Percentiles rank a stretch among this genome's conserved stretches.
phyloP scores from a whole-genome alignment of 2,797 vertebrate genomes.

The Buceros bicornis region DNA sequence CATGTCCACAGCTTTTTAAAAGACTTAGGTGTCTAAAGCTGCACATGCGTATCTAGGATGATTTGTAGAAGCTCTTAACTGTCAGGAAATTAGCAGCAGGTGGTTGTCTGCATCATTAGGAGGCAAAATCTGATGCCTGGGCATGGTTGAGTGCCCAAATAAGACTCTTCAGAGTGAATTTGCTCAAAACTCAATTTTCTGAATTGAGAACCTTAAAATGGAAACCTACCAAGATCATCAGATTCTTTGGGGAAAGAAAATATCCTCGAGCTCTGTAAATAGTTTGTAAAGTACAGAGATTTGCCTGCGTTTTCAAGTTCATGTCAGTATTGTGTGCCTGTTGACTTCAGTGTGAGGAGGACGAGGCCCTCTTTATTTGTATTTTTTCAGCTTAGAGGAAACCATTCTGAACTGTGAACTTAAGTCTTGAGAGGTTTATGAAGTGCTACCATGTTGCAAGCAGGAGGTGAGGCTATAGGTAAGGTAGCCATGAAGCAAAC shows the following conservation, averaged over 20 bases:
- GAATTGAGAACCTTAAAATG: neutral
- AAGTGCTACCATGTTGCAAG: neutral
- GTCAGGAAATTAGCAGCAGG: neutral
- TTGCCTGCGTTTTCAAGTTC: neutral
- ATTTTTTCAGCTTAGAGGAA: neutral
- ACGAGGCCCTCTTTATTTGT: neutral
- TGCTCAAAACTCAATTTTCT: neutral
- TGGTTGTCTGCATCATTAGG: neutral
- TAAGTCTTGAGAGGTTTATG: neutral
- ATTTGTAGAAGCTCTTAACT: neutral
- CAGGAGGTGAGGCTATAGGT: neutral
- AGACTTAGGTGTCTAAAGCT: neutral
- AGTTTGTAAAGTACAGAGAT: neutral
- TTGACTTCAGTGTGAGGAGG: neutral
- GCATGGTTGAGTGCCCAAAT: neutral
- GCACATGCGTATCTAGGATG: neutral
- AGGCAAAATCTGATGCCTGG: neutral
- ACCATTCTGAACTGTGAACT: neutral
- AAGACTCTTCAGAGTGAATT: neutral
- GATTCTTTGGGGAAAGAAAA: neutral
- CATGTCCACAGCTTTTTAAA: neutral
- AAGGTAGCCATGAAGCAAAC: neutral
- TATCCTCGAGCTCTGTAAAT: neutral
- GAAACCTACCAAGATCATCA: neutral
- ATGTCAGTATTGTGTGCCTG: neutral